These are phyloP conservation scores for Sycophaga agraensis DNA, from an alignment of 1,140 invertebrate genomes.

Conservation along the genomic window DNA sequence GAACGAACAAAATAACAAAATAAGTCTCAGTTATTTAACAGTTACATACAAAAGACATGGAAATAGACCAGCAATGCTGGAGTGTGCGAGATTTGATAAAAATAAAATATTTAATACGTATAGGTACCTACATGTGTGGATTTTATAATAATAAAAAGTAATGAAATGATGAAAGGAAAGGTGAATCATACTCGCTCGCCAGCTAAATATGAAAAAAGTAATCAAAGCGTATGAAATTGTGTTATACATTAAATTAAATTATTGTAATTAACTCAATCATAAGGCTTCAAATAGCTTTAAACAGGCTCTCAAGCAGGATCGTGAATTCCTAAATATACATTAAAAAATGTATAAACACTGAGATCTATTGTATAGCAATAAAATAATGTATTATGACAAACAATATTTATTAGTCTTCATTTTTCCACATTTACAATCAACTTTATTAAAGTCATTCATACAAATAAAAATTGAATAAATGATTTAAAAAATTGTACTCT, in stretches of 20 bases:
- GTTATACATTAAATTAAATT: constrained; percentile 35
- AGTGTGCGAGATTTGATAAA: neutral
- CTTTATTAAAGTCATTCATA: too few species aligned
- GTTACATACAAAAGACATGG: constrained; percentile 1
- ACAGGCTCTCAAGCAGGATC: constrained; percentile 34
- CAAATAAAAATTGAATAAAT: too few species aligned
- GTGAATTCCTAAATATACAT: constrained; percentile 38
- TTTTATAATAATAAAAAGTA: too few species aligned
- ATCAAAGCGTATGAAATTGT: constrained; percentile 35
- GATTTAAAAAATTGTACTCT: too few species aligned
- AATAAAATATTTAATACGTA: neutral
- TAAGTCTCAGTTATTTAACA: too few species aligned
- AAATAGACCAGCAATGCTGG: constrained; percentile 1
- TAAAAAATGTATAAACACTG: constrained; percentile 39
- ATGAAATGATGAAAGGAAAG: too few species aligned
- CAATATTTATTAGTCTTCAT: too few species aligned
- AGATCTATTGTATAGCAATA: constrained; percentile 41
- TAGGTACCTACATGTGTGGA: too few species aligned
- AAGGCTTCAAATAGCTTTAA: constrained; percentile 36
- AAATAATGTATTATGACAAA: constrained; percentile 38
- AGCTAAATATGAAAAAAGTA: constrained; percentile 14
- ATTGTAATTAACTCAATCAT: constrained; percentile 39
- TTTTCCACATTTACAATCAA: too few species aligned
- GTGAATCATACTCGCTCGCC: constrained; percentile 27
- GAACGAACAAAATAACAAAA: neutral